Conservation (phyloP, 2,113 vertebrate genomes). For the Dipodomys ordii region DNA sequence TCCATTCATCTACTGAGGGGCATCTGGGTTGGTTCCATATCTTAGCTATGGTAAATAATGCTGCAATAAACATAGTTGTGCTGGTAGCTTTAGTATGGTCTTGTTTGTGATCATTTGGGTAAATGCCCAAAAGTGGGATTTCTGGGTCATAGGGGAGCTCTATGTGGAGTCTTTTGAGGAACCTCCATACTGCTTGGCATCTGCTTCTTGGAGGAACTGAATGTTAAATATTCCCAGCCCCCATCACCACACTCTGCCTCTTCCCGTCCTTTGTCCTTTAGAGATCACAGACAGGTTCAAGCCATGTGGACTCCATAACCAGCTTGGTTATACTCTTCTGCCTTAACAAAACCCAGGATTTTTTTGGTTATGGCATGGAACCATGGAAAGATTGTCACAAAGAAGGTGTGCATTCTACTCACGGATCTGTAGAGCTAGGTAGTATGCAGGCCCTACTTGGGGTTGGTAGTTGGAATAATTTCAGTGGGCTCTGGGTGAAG, state of each 20-base stretch:
- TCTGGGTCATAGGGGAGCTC: too few relatives aligned
- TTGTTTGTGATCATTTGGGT: too few relatives aligned
- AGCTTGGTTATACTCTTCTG: background rate
- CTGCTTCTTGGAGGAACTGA: background rate
- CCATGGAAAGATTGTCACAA: background rate
- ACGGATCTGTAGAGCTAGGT: background rate
- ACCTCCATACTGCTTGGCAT: background rate
- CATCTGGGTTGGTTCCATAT: too few relatives aligned
- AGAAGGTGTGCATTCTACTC: background rate
- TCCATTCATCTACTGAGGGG: too few relatives aligned
- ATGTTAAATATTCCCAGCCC: background rate
- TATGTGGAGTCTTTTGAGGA: too few relatives aligned
- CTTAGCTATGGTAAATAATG: too few relatives aligned
- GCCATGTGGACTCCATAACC: background rate
- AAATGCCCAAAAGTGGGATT: too few relatives aligned
- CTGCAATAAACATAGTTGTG: too few relatives aligned
- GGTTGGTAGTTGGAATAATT: background rate
- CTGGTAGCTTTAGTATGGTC: too few relatives aligned
- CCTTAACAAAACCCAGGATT: background rate
- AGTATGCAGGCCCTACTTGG: background rate
- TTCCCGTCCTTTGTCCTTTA: background rate
- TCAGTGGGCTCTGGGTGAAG: background rate
- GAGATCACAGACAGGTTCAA: background rate
- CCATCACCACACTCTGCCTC: background rate
- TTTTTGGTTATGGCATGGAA: background rate